Evolutionary conservation across 2,113 vertebrate genomes (phyloP).

Genomic region (Pan paniscus): DNA sequence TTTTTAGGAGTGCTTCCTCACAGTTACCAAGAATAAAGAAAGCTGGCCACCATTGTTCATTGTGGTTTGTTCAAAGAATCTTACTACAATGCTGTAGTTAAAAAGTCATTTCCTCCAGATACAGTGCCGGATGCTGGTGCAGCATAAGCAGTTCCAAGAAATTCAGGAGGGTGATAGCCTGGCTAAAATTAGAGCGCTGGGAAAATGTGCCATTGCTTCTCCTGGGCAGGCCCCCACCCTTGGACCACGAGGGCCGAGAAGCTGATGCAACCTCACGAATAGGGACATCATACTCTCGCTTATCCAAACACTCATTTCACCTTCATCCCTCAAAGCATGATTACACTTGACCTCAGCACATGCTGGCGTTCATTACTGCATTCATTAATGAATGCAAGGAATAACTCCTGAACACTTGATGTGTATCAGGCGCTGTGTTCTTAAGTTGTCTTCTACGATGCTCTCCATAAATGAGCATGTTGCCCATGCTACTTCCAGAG

Average conservation of each 20-base stretch:
- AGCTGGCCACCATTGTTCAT: not conserved
- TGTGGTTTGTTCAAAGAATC: not conserved
- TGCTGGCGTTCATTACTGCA: fast-evolving
- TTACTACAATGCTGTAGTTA: not conserved
- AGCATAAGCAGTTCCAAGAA: not conserved
- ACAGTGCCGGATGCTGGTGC: fast-evolving
- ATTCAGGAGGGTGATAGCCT: fast-evolving
- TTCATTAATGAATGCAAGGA: not conserved
- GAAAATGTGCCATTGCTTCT: not conserved
- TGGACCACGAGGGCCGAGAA: fast-evolving
- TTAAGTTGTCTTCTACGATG: not conserved
- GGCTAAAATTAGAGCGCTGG: not conserved
- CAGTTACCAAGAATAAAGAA: not conserved
- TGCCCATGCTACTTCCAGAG: not conserved
- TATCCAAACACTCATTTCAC: too few species aligned
- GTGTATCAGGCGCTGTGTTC: not conserved
- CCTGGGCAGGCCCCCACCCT: not conserved
- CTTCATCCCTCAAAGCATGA: too few species aligned
- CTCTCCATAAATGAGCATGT: fast-evolving
- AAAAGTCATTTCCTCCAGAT: not conserved
- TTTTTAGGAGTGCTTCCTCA: not conserved
- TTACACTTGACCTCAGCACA: not conserved
- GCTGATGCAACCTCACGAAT: not conserved
- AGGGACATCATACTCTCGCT: not conserved
- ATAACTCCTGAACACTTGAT: not conserved